Base-by-base conservation (phyloP, 30 jellyfish, hydroid and myxozoan species). In the Mastigias papua region DNA sequence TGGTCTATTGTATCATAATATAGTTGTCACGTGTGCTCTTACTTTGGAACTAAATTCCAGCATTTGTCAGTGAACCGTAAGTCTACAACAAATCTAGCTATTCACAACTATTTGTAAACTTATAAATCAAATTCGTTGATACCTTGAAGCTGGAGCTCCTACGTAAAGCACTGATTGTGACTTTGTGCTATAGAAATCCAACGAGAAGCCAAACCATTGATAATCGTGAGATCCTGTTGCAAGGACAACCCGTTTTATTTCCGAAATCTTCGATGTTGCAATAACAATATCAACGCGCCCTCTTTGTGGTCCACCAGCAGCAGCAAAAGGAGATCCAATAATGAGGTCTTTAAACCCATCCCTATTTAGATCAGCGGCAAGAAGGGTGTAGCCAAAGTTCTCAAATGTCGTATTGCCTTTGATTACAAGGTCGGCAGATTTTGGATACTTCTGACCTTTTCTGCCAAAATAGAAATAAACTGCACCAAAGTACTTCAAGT, bases 131-230 rank as follows among this genome's bases (percentile, higher is more conserved):
- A 4, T 4, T 42, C 13, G 54, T 42, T 62, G 34, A 23, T 61
- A 92, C 98, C 98, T 86, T 73, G 34, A 80, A 0, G 90, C 89
- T 19, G 98, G 98, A 13, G 98, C 88, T 34, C 98, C 98, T 8
- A 86, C 82, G 19, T 86, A 60, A 63, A 86, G 82, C 20, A 71
- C 42, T 20, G 72, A 20, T 31, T 72, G 57, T 13, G 70, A 69
- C 19, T 60, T 28, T 3, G 48, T 26, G 15, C 42, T 34, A 26
- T 20, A 34, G 73, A 81, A 73, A 0, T 42, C 93, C 57, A 80
- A 23, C 22, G 96, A 86, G 74, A 37, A 74, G 1, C 98, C 98
- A 85, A 92, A 86, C 98, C 98, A 92, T n/a, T 80, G 79, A 69
- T 92, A 92, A 76, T 92, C 90, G 13, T 79, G 87, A 3, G 70